Base-by-base conservation (phyloP, 2,113 vertebrate species). In the Ammodytes dubius region DNA sequence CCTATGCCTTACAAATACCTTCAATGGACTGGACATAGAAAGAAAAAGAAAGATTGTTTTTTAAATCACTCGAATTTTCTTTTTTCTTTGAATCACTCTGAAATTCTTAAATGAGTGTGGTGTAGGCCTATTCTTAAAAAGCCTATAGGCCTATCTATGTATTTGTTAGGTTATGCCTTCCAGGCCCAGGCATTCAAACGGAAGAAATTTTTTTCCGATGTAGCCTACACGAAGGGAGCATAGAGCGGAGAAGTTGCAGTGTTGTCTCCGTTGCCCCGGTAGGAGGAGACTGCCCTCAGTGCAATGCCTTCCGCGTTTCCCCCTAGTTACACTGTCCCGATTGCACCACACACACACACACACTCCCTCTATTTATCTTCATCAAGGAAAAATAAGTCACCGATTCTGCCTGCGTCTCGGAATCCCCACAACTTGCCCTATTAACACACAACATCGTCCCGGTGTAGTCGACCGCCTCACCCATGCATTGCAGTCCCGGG, bases 401-500 rank as follows among this genome's bases (percentile, higher is more conserved):
- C 58, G 39, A 42, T 35, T 60, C 60, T 63, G 59, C 7, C 60
- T 7, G 45, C 49, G n/a, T 52, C 11, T 45, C 42, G 43, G 40
- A n/a, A 43, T 46, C n/a, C 1, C 27, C 19, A 42, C 49, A 27
- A 12, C 39, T 50, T 3, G 66, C 5, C 43, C 60, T 9, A 70
- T 47, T 66, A 73, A 79, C 73, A 79, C 73, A 79, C 61, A 79
- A 35, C 57, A 13, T 27, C 52, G 43, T 9, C 68, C 40, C 37
- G 59, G 47, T 50, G 72, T 50, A 66, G 77, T 84, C 53, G 57
- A 88, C 88, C 57, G 63, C 79, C 78, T 94, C 68, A 69, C 93
- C 92, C 94, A 96, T 95, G 95, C 88, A 92, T 84, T 80, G 93
- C 93, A 88, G 93, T 82, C 72, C 88, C 56, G 93, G 91, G 93